These are phyloP conservation scores for Cancer borealis DNA, from an alignment of 2,888 invertebrate species.

Conservation along the genomic window DNA sequence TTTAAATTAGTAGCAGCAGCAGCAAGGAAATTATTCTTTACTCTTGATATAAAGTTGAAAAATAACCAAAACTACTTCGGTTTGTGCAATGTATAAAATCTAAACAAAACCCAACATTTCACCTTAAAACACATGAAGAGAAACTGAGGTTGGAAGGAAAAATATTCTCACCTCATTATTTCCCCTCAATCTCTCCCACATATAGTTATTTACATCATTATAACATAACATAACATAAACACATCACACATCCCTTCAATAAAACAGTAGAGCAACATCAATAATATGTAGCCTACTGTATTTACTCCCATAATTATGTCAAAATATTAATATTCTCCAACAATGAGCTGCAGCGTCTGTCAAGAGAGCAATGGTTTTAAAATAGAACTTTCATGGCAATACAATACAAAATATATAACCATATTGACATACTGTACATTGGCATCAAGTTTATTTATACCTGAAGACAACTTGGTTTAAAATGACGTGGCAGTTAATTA, in stretches of 20 bases:
- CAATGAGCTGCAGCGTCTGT: not conserved
- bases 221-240: not conserved
- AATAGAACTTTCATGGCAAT: not conserved
- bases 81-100: conserved; percentile 20
- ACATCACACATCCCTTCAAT: not conserved
- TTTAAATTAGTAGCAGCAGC: too few relatives aligned
- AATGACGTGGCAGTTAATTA: not conserved
- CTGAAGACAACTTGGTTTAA: not conserved
- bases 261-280: too few relatives aligned
- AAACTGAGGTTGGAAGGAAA: not conserved
- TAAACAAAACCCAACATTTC: not conserved
- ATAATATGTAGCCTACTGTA: not conserved
- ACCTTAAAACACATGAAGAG: not conserved
- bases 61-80: not conserved
- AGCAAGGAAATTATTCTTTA: not conserved
- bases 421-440: not conserved
- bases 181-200: not conserved
- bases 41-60: too few relatives aligned
- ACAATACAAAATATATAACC: not conserved
- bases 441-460: not conserved
- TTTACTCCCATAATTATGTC: not conserved
- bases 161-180: not conserved
- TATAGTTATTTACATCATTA: not conserved
- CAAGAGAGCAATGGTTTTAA: not conserved
- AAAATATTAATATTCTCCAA: not conserved